Percentiles rank a stretch among this genome's conserved stretches.
Evolutionary conservation across 2,797 vertebrate genomes (phyloP).

Genomic region (Margarornis squamiger): DNA sequence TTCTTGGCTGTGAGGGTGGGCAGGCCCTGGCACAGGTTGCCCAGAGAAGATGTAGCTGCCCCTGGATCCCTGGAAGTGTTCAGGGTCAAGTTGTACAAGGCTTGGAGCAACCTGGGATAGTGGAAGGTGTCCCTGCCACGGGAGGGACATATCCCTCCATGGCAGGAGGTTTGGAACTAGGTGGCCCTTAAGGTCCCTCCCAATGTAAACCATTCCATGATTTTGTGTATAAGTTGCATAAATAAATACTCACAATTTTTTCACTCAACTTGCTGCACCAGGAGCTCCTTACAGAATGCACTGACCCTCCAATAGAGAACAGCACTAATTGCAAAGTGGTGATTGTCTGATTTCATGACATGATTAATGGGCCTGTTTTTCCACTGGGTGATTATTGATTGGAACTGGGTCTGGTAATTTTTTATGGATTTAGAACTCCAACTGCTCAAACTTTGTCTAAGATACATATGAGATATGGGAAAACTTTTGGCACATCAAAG

Average conservation of each 20-base stretch:
- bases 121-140: background rate
- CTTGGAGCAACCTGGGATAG: background rate
- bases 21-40: fast-evolving
- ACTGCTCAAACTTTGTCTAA: background rate
- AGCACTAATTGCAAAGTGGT: background rate
- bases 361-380: conserved; percentile 43
- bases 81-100: fast-evolving
- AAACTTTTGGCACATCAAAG: background rate
- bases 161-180: background rate
- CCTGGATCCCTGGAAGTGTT: background rate
- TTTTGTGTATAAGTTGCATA: background rate
- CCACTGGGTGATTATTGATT: background rate
- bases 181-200: background rate
- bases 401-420: background rate
- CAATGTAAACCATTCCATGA: background rate
- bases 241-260: background rate
- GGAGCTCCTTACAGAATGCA: background rate
- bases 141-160: too few relatives aligned
- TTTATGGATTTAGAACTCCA: background rate
- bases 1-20: fast-evolving
- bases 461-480: background rate
- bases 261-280: background rate
- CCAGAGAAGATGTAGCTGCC: background rate
- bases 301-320: background rate
- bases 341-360: background rate